Evolutionary conservation across 2,888 invertebrate genomes (phyloP).

Genomic region (Nomada flava): DNA sequence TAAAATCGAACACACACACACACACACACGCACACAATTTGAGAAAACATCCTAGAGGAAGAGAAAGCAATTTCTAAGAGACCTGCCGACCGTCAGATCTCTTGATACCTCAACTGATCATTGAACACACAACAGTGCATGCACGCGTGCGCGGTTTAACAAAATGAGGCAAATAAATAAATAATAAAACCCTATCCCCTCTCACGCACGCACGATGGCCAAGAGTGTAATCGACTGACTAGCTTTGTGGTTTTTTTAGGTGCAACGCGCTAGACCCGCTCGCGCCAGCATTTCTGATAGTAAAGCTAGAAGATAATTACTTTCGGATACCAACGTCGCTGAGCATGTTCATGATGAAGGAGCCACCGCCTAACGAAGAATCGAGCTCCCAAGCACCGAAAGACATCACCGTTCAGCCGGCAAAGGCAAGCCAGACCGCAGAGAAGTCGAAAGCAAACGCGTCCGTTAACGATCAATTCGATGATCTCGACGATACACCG

Average conservation of each 20-base stretch:
- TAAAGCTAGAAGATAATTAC: constrained; percentile 79
- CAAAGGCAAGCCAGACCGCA: not conserved
- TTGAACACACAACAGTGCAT: constrained; percentile 56
- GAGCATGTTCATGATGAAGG: constrained; percentile 79
- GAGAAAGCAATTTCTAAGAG: not conserved
- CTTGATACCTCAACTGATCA: constrained; percentile 6
- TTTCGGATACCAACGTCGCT: constrained; percentile 79
- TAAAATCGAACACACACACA: constrained; percentile 7
- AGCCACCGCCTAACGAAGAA: constrained; percentile 64
- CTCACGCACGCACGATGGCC: constrained; percentile 6
- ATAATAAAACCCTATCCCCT: constrained; percentile 1
- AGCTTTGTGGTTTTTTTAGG: constrained; percentile 78
- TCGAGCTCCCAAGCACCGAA: constrained; percentile 8
- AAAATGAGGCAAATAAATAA: constrained; percentile 30
- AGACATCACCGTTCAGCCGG: not conserved
- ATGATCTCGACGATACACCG: constrained; percentile 75
- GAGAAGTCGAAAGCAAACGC: constrained; percentile 10
- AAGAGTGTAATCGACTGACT: constrained; percentile 67
- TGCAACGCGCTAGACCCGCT: constrained; percentile 77
- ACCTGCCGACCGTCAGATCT: not conserved
- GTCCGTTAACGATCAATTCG: constrained; percentile 37
- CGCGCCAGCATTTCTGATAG: constrained; percentile 78
- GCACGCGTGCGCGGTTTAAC: constrained; percentile 53
- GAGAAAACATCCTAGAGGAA: not conserved
- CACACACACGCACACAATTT: not conserved